phyloP scores from a whole-genome alignment of 2,797 vertebrate genomes.

The Onychomys torridus region DNA sequence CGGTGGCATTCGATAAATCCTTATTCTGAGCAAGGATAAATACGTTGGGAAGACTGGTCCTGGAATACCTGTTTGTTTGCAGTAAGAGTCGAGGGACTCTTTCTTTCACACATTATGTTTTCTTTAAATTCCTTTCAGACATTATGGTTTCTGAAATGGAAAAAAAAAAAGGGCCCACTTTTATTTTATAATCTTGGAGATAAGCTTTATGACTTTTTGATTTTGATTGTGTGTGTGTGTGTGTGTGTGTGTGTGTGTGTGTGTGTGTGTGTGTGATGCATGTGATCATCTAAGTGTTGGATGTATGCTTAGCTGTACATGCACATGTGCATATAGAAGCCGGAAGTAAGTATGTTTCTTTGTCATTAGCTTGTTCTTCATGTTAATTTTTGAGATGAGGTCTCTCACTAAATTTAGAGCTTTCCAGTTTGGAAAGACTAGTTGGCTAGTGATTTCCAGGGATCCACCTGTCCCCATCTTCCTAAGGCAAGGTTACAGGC shows the following conservation, averaged over 20 bases:
- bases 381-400: not conserved
- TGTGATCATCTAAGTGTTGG: not conserved
- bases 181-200: not conserved
- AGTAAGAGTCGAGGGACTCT: too few relatives aligned
- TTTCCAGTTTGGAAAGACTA: not conserved
- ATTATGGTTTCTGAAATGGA: not conserved
- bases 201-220: not conserved
- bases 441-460: too few relatives aligned
- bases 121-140: not conserved
- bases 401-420: not conserved
- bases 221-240: not conserved
- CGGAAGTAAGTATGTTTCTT: not conserved
- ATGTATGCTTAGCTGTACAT: not conserved
- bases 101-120: not conserved
- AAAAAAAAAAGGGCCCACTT: not conserved
- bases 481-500: not conserved
- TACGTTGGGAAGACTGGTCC: not conserved
- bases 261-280: not conserved
- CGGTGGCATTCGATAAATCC: not conserved
- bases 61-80: not conserved
- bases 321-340: not conserved
- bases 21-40: not conserved
- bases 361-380: fast-evolving
- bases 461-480: not conserved
- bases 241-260: not conserved